Conservation (phyloP, 2,113 vertebrate species). For the Gadus chalcogrammus region DNA sequence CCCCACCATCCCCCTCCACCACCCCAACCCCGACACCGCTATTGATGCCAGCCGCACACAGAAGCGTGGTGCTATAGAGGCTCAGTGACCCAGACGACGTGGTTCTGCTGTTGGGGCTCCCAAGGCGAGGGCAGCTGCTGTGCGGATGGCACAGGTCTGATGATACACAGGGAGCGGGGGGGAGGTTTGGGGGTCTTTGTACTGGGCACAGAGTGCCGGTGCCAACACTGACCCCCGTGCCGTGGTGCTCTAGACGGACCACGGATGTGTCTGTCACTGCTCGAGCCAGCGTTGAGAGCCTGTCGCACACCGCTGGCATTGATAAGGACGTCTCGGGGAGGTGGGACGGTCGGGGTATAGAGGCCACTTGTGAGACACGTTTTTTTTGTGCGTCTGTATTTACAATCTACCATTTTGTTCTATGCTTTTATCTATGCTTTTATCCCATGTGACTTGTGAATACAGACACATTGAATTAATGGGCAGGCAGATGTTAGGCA, state of each 20-base stretch:
- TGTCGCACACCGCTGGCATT: conserved; percentile 64
- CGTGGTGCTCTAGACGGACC: conserved; percentile 34
- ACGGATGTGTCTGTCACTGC: conserved; percentile 59
- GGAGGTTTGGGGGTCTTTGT: conserved; percentile 42
- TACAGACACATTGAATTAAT: not conserved
- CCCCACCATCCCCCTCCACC: conserved; percentile 4
- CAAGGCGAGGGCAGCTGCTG: conserved; percentile 54
- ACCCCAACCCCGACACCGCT: not conserved
- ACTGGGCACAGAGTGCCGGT: conserved; percentile 33
- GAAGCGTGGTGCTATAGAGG: conserved; percentile 21
- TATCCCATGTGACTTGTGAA: too few species aligned
- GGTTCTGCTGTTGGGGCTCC: conserved; percentile 28
- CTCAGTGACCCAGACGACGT: conserved; percentile 37
- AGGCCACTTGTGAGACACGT: not conserved
- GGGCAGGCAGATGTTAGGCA: too few species aligned
- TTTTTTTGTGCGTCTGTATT: too few species aligned
- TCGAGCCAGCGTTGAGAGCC: conserved; percentile 50
- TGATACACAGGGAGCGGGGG: conserved; percentile 20
- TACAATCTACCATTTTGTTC: too few species aligned
- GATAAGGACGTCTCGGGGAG: conserved; percentile 50
- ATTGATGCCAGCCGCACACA: conserved; percentile 17
- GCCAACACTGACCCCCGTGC: conserved; percentile 54
- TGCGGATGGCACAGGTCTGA: conserved; percentile 50
- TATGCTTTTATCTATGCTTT: too few species aligned
- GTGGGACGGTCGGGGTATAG: conserved; percentile 38